Evolutionary conservation across 1,140 invertebrate species (phyloP).

Genomic region (Pseudomyrmex gracilis): DNA sequence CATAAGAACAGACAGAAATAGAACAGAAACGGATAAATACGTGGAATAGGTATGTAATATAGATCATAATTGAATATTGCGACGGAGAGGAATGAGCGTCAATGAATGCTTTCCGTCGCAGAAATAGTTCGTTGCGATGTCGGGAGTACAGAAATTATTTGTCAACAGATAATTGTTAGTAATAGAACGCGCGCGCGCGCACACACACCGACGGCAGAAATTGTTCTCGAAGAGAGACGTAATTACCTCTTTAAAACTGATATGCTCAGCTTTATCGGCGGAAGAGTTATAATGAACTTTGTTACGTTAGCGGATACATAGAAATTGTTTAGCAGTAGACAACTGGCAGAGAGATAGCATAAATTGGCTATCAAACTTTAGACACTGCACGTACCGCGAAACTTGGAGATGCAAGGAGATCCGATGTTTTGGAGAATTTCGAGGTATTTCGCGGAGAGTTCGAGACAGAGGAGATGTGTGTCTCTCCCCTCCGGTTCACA

Average conservation of each 20-base stretch:
- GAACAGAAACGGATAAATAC: not conserved
- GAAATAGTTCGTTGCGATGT: not conserved
- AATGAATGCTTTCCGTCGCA: conserved; percentile 10
- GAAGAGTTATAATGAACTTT: conserved; percentile 46
- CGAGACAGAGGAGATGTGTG: too few species aligned
- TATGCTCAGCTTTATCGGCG: not conserved
- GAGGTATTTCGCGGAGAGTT: too few species aligned
- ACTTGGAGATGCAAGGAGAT: not conserved
- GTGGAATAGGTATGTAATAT: not conserved
- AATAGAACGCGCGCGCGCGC: not conserved
- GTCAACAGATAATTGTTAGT: not conserved
- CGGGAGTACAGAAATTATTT: not conserved
- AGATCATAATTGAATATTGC: not conserved
- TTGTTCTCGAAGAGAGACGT: not conserved
- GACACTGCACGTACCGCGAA: conserved; percentile 3
- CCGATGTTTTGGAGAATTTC: too few species aligned
- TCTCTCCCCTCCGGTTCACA: too few species aligned
- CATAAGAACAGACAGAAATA: too few species aligned
- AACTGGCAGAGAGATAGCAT: conserved; percentile 22
- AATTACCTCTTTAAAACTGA: conserved; percentile 5
- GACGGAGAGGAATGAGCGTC: not conserved
- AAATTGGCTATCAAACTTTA: conserved; percentile 60
- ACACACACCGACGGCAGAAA: not conserved
- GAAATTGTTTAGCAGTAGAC: conserved; percentile 46
- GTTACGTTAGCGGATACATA: not conserved